Base-by-base conservation (phyloP, 2,888 invertebrate species). In the Allolobophora icterica region DNA sequence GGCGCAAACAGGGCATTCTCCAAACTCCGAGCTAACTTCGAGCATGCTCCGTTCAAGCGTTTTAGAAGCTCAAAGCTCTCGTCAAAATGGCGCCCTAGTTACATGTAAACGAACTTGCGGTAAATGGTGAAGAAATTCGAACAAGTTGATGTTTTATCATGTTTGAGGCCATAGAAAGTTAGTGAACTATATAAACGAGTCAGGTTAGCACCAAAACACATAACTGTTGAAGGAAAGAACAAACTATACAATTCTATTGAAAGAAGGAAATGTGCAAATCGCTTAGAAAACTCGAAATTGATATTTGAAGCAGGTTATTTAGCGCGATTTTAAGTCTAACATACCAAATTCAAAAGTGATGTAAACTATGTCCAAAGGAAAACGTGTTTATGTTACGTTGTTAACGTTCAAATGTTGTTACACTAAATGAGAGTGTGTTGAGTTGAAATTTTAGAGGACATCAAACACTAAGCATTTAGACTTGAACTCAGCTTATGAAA, bases 41-140 rank as follows among this genome's bases (percentile, higher is more conserved):
- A n/a, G 71, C 30, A n/a, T 71, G n/a, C 71, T 71, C 71, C 71
- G 30, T 71, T 71, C 71, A 71, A 71, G 30, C 71, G 71, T 11
- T 30, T 30, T 11, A 71, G 5, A n/a, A n/a, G 11, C 30, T n/a
- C 71, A 0, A n/a, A n/a, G n/a, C n/a, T 71, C 71, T 71, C 11
- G 71, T n/a, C 71, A 71, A 71, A 8, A 71, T 71, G 71, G 71
- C 71, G 71, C 71, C 71, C 71, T 71, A 71, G 71, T 71, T n/a
- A 71, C 71, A 71, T 13, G 71, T 71, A 71, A 71, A 71, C 71
- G 71, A 30, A 71, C 8, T 30, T 71, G 30, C 17, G 21, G 6
- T 17, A 8, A n/a, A 8, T 71, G 8, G 71, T n/a, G 71, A n/a
- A 71, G 24, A 71, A 30, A 11, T 71, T 71, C n/a, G 4, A 71